Base-by-base conservation (phyloP, 2,113 vertebrate genomes). In the Datnioides undecimradiatus region DNA sequence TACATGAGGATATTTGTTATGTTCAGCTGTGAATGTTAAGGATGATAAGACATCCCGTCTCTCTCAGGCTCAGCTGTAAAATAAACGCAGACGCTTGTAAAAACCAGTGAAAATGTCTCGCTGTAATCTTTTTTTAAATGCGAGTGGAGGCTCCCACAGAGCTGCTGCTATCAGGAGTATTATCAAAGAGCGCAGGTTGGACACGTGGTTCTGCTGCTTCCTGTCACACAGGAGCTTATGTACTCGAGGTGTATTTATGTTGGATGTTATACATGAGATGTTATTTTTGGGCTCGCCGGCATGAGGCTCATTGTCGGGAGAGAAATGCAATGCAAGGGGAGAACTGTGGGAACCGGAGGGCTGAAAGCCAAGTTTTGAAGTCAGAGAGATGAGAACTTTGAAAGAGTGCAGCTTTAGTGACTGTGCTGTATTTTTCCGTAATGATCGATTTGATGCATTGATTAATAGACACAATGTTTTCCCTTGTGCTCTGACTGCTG, bases 291-390 rank as follows among this genome's bases (percentile, higher is more conserved):
- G 66, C 65, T 1, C 0, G 17, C 14, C 3, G 12, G 55, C 46
- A 14, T 60, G 70, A 54, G 48, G 48, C 41, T 57, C 45, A 68
- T 67, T 76, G 27, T 59, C 7, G 1, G 41, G 13, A 54, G 13
- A 54, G 64, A 54, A 71, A 77, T 78, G 1, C 73, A 69, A 83
- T 45, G 54, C 54, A 69, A 80, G 19, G 36, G 36, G 48, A 76
- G 75, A 85, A 46, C 45, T 40, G 34, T 59, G 71, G 71, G 76
- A 82, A 77, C n/a, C n/a, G 55, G 17, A 40, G 4, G 65, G 40
- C 72, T 33, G 36, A 77, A 25, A 55, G 80, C 72, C 78, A 85
- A 60, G 64, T 54, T 60, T 54, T 58, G 46, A 82, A 64, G 66
- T 69, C 59, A 46, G 70, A 34, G 70, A 34, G 34, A 51, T 9